Base-by-base conservation (phyloP, 2,113 vertebrate genomes). In the Gasterosteus aculeatus region DNA sequence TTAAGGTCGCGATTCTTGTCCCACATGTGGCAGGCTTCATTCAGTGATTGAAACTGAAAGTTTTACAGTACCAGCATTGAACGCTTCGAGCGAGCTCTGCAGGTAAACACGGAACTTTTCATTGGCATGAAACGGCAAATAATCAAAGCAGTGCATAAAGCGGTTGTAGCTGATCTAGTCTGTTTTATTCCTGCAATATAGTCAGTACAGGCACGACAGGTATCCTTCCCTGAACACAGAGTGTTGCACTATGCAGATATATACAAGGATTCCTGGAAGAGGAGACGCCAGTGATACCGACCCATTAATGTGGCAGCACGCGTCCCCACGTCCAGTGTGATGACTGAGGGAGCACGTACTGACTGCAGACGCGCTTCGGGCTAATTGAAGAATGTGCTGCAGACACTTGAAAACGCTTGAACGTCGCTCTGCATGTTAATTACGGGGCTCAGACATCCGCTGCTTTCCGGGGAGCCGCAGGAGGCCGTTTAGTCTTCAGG, bases 401-500 rank as follows among this genome's bases (percentile, higher is more conserved):
- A 2, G 47, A 57, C 56, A 69, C 82, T 75, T 75, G 61, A 81
- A 26, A 79, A 75, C 46, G 47, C 26, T 51, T 33, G 54, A 84
- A 64, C 70, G 14, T 57, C 12, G 44, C 12, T 44, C 22, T 75
- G 81, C 69, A 83, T 89, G 68, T 69, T 78, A 57, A 89, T 75
- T 7, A 74, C 42, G 19, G 35, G 75, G 12, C 64, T 72, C 39
- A 42, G 54, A 68, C 33, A 10, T 73, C 46, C 19, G 19, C 68
- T 31, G 64, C 16, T 53, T 31, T 19, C 26, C 5, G 49, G 49
- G 61, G 35, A n/a, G 56, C 59, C 22, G 39, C 49, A 58, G 51
- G 18, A 6, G 12, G 44, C 10, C 0, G 7, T 16, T 73, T 0
- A 33, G n/a, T 62, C 74, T 73, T 60, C 63, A 49, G 46, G 35